Evolutionary conservation across 2,888 invertebrate genomes (phyloP).

Genomic region (Tricholauxania praeusta): DNA sequence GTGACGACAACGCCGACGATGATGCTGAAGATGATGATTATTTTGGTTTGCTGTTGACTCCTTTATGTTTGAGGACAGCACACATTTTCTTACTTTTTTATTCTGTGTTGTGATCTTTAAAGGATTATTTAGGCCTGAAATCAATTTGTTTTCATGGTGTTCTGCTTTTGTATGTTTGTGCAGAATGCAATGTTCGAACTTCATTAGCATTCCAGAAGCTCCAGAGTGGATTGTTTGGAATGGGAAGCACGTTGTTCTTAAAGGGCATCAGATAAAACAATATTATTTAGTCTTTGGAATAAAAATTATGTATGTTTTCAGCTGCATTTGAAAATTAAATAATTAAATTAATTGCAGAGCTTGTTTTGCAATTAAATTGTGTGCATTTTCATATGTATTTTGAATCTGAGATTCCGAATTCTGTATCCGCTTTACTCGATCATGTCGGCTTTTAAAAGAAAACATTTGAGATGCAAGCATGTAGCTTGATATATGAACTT

Average conservation of each 20-base stretch:
- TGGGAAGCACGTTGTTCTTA: slow-evolving; percentile 24
- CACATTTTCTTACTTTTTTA: slow-evolving; percentile 37
- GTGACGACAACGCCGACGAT: neutral
- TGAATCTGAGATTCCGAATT: no score
- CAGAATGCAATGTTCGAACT: slow-evolving; percentile 63
- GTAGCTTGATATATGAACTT: no score
- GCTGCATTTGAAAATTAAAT: no score
- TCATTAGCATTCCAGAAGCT: slow-evolving; percentile 65
- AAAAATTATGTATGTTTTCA: no score
- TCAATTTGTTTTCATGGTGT: slow-evolving; percentile 58
- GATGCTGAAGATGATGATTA: slow-evolving; percentile 5
- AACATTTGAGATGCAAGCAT: no score
- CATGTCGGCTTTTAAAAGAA: no score
- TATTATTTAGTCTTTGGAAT: no score
- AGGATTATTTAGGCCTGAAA: slow-evolving; percentile 42
- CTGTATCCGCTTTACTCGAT: no score
- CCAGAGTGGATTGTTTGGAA: slow-evolving; percentile 31
- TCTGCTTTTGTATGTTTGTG: slow-evolving; percentile 39
- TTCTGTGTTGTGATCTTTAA: neutral
- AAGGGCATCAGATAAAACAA: no score
- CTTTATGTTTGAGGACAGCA: neutral
- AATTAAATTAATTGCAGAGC: no score
- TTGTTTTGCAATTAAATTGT: no score
- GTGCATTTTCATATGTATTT: no score
- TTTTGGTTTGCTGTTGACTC: slow-evolving; percentile 17